phyloP scores from a whole-genome alignment of 2,797 vertebrate species.

The Rhynchonycteris naso region DNA sequence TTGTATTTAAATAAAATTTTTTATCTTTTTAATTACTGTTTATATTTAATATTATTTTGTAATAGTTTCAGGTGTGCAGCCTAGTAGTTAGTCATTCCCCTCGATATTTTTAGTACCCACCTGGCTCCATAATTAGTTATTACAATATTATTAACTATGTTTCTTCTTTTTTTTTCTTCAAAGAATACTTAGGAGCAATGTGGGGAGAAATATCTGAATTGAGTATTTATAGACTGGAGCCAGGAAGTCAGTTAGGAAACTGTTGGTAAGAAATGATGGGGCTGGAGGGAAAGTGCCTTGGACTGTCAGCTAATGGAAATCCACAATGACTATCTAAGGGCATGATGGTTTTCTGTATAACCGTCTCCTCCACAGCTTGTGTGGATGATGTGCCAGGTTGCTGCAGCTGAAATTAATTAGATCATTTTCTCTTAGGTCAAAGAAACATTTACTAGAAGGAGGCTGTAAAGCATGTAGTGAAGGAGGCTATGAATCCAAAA shows the following conservation, averaged over 20 bases:
- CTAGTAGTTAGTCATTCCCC: not conserved
- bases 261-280: not conserved
- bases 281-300: not conserved
- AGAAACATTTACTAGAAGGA: not conserved
- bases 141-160: not conserved
- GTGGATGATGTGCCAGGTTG: not conserved
- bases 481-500: not conserved
- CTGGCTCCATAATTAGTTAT: not conserved
- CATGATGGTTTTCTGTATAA: not conserved
- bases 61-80: not conserved
- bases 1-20: not conserved
- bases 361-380: not conserved
- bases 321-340: not conserved
- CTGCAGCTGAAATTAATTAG: slow-evolving; percentile 11
- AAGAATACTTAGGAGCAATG: not conserved
- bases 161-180: not conserved
- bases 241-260: not conserved
- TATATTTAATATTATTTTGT: not conserved
- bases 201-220: not conserved
- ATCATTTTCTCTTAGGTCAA: not conserved
- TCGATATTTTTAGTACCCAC: not conserved
- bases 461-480: not conserved
- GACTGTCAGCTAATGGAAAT: not conserved
- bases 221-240: not conserved
- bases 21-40: not conserved